Evolutionary conservation across 2,888 invertebrate genomes (phyloP), one percentile per base, ranked within the genome.

Genomic region (Coleophora deauratella): DNA sequence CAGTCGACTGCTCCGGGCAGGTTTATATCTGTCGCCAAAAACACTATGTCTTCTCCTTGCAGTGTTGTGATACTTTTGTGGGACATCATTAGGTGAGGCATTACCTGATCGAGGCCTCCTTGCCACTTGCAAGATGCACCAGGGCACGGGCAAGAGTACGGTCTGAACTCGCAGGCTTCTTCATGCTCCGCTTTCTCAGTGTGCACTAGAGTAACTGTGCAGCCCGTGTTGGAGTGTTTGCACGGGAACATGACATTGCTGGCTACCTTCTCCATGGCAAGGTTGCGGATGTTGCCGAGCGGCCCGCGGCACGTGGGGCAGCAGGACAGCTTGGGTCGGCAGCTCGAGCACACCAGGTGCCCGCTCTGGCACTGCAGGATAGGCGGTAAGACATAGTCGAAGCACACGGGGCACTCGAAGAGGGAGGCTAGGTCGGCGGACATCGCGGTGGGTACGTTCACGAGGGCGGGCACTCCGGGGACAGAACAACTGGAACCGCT

Each of bases 81-180:
- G 41, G 94, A 93, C 89, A 93, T 96, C 90, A 98, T 95, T 41
- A 99, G 89, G 82, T 99, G 99, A 21, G 95, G 94, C 99, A 99
- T 99, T 36, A 99, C 99, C 87, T 98, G 95, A 70, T 98, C 98
- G 30, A 99, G 86, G 33, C 96, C 94, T 30, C 99, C 99, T 73
- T 98, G 97, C 99, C 99, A 99, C 71, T 99, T 98, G 82, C 99
- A 99, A 0, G 97, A 97, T 27, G 98, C 97, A 33, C 99, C 99
- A n/a, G 99, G 99, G 71, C 99, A 99, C 27, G 99, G 99, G 76
- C 99, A 99, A 50, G 95, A 93, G 76, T 99, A 99, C 1, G 99
- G 99, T 72, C 99, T 92, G 87, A 93, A 98, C 86, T 99, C 99
- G 73, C 99, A 99, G 3, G 93, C 91, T 79, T 99, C 99, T 84